phyloP scores from a whole-genome alignment of 2,888 invertebrate species.

The Auanema sp. region DNA sequence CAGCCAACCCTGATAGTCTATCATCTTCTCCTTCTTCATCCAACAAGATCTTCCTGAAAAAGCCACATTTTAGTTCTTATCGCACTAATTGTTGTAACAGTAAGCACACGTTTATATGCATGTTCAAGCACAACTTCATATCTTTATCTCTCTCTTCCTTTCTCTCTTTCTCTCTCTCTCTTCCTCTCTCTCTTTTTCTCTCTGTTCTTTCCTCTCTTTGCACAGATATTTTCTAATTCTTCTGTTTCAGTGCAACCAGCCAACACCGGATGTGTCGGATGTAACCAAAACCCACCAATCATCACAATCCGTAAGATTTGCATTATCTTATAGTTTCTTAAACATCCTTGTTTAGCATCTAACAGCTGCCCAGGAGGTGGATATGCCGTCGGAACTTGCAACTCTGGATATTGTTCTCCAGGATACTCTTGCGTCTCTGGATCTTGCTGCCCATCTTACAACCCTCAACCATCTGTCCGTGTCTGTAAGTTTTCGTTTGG shows the following conservation, averaged over 20 bases:
- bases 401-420: conserved; percentile 50
- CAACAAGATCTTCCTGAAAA: no score
- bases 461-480: conserved; percentile 27
- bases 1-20: no score
- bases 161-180: conserved; percentile 4
- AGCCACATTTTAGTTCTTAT: neutral
- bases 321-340: neutral
- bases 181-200: neutral
- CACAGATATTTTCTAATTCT: neutral
- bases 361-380: conserved; percentile 51
- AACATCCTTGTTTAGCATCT: neutral
- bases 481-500: conserved; percentile 31
- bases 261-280: conserved; percentile 41
- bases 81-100: conserved; percentile 13
- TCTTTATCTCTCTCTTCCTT: no score
- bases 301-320: conserved; percentile 46
- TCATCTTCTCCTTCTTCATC: no score
- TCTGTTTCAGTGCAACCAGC: conserved; percentile 29
- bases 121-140: neutral
- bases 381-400: conserved; percentile 51
- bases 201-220: no score
- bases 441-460: conserved; percentile 49
- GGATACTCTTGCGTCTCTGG: conserved; percentile 55
- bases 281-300: conserved; percentile 40
- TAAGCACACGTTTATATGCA: conserved; percentile 15